Base-by-base conservation (phyloP, 2,888 invertebrate genomes). In the Anodontia alba region DNA sequence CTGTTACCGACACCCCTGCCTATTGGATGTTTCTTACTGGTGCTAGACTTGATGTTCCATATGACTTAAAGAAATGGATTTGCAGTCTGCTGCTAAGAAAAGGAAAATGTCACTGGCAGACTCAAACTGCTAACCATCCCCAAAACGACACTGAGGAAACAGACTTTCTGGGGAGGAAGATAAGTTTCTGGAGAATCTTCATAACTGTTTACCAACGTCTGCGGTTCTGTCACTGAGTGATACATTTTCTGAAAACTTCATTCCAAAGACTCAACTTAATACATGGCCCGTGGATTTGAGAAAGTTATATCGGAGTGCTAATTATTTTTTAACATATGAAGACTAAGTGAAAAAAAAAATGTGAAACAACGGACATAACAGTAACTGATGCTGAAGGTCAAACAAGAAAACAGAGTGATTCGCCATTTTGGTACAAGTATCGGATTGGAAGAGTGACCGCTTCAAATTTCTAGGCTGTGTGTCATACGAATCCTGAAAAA, bases 21-120 rank as follows among this genome's bases (percentile, higher is more conserved):
- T 77, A 72, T 31, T 72, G 77, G 77, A 72, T 46, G 46, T 72
- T 49, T 72, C 72, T 72, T 7, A 31, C 76, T 1, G 36, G 23
- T n/a, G 33, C 29, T 26, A 57, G 29, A 8, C 38, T 76, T 57
- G 76, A 77, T 23, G 23, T n/a, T 8, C 78, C 78, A 23, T 73
- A 67, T 42, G 51, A 26, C 31, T 78, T 8, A 67, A 15, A 26
- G 73, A 78, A 1, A 78, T 78, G 73, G 68, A 78, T 38, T 54
- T 66, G 20, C 66, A 66, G 51, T 73, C 78, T 31, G 73, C 78
- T 42, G 5, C 12, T 1, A 78, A 73, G 57, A 73, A 78, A 31
- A 38, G 68, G 33, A 73, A 68, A 43, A 33, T 49, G 1, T n/a
- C 31, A 70, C n/a, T 29, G 20, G n/a, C 38, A 69, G 36, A 38